A percentile compares a stretch with the other conserved stretches of the same genome.
Conservation (phyloP, 2,797 vertebrate species). For the Dicrostonyx torquatus region DNA sequence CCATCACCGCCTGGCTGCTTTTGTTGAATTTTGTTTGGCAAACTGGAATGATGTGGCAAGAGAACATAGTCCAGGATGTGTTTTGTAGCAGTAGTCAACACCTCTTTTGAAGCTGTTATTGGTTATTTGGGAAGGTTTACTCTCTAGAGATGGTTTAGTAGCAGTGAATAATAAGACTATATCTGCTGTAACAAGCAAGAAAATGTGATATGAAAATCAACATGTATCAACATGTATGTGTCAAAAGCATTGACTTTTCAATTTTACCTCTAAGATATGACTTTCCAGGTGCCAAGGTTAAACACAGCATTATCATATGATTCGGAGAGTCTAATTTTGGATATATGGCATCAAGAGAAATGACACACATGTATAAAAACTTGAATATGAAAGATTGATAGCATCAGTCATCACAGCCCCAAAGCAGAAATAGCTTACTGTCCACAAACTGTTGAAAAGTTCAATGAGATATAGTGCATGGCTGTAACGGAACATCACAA, state of each 20-base stretch:
- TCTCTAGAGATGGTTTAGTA: neutral
- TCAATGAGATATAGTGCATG: neutral
- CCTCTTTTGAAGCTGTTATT: neutral
- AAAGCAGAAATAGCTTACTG: neutral
- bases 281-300: neutral
- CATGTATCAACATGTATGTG: accelerated
- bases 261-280: neutral
- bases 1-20: neutral
- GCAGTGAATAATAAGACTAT: neutral
- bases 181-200: neutral
- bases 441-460: neutral
- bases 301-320: neutral
- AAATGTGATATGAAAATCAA: too few species aligned
- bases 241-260: neutral
- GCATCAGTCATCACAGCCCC: neutral
- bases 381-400: neutral
- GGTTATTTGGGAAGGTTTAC: neutral
- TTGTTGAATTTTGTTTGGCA: neutral
- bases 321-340: neutral
- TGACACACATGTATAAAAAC: neutral
- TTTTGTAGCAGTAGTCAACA: neutral
- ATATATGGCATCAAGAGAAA: neutral
- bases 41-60: neutral
- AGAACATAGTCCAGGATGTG: neutral
- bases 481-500: neutral